Evolutionary conservation across 2,113 vertebrate genomes (phyloP).

Genomic region (Rhinolophus sinicus): DNA sequence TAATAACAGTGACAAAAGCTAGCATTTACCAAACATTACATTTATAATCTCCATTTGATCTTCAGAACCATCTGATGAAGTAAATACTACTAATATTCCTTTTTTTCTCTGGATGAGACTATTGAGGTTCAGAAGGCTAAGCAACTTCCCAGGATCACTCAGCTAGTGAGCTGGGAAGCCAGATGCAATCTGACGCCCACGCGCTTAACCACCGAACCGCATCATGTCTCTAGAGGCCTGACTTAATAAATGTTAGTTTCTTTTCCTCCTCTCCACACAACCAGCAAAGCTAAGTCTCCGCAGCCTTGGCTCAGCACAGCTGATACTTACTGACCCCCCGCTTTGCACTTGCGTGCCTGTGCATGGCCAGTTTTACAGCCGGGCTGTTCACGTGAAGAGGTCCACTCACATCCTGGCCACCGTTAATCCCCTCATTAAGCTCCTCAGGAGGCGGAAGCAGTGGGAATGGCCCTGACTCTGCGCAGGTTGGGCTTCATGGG

Average conservation of each 20-base stretch:
- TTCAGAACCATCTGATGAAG: not conserved
- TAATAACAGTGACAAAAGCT: not conserved
- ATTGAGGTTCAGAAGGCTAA: not conserved
- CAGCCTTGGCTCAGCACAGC: not conserved
- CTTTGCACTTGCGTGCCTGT: not conserved
- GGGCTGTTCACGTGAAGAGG: not conserved
- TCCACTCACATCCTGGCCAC: conserved; percentile 37
- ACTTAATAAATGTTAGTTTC: conserved; percentile 46
- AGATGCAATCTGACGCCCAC: not conserved
- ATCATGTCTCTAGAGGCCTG: conserved; percentile 18
- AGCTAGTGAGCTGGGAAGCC: not conserved
- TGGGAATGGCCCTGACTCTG: not conserved
- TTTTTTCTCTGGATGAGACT: conserved; percentile 9
- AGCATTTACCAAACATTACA: not conserved
- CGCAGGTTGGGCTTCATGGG: not conserved
- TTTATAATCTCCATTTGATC: conserved; percentile 11
- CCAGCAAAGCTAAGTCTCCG: not conserved
- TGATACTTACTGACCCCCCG: not conserved
- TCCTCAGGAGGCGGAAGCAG: conserved; percentile 31
- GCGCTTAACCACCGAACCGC: not conserved
- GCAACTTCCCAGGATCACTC: not conserved
- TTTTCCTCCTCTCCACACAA: not conserved
- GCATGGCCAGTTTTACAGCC: not conserved
- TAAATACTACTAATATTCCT: not conserved
- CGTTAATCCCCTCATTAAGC: conserved; percentile 23